Evolutionary conservation across 2,888 invertebrate genomes (phyloP).

Genomic region (Nebria brevicollis): DNA sequence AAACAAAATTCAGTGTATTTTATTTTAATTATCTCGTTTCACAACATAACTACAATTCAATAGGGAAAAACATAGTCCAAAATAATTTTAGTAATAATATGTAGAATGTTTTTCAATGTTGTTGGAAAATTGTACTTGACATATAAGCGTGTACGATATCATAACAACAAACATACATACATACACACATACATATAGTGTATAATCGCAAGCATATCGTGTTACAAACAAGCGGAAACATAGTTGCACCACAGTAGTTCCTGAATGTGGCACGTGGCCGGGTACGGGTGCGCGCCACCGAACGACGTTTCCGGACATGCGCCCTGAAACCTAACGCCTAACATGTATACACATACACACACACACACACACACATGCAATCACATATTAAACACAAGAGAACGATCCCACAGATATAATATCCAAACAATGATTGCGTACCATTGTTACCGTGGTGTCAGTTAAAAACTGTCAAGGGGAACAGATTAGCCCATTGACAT

Average conservation of each 20-base stretch:
- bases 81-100: too few relatives aligned
- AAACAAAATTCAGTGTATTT: too few relatives aligned
- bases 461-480: not conserved
- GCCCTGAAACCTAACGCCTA: conserved; percentile 12
- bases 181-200: not conserved
- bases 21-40: too few relatives aligned
- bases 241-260: conserved; percentile 21
- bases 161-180: not conserved
- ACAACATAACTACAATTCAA: too few relatives aligned
- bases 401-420: not conserved
- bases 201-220: not conserved
- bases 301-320: conserved; percentile 23
- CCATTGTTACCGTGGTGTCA: not conserved
- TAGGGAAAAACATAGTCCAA: too few relatives aligned
- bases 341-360: not conserved
- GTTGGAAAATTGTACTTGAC: not conserved
- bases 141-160: not conserved
- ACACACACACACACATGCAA: not conserved
- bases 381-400: not conserved
- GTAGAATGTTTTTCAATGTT: not conserved
- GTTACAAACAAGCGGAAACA: conserved; percentile 16
- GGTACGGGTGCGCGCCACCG: conserved; percentile 7
- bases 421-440: not conserved
- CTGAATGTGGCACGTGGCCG: conserved; percentile 18
- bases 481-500: not conserved